Evolutionary conservation across 2,113 vertebrate genomes (phyloP), one percentile per base, ranked within the genome.

Genomic region (Loxodonta africana): DNA sequence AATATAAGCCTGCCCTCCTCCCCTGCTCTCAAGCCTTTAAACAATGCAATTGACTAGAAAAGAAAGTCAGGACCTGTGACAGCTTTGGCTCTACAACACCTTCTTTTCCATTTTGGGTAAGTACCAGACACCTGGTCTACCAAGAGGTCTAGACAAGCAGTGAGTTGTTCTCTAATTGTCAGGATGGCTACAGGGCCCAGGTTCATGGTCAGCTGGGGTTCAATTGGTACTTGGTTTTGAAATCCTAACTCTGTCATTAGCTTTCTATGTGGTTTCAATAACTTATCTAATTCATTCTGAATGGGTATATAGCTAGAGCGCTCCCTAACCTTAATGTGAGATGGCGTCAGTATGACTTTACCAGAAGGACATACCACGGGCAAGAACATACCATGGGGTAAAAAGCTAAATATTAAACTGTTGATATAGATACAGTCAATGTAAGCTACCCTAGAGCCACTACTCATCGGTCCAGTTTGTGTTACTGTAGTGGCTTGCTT

Each of bases 1-100:
- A 65, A 93, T 78, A 81, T 44, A 91, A 63, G 28, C 67, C 73
- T 95, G 41, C 57, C 48, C 21, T 95, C 41, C 7, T 23, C n/a
- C 5, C 20, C 48, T 71, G 57, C 46, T 76, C 74, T 69, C 33
- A 28, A 48, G 12, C 25, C 73, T 73, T 20, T 87, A 87, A 95
- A 87, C 89, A 96, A 88, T 63, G 33, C 81, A 26, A 63, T 6
- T 33, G 33, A 84, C 84, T 48, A 95, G 10, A 41, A 73, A 93
- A 30, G 20, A 48, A 65, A 90, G 23, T 37, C 41, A 30, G 60
- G n/a, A 53, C 21, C 15, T 7, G 28, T n/a, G 30, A 21, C 11
- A 63, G 33, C 37, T 28, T 21, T 23, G 26, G 30, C 37, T 20
- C 3, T 8, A 25, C 1, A 1, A 28, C 6, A 46, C 2, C n/a